Base-by-base conservation (phyloP, 2,888 invertebrate genomes). In the Calephelis perditalis region DNA sequence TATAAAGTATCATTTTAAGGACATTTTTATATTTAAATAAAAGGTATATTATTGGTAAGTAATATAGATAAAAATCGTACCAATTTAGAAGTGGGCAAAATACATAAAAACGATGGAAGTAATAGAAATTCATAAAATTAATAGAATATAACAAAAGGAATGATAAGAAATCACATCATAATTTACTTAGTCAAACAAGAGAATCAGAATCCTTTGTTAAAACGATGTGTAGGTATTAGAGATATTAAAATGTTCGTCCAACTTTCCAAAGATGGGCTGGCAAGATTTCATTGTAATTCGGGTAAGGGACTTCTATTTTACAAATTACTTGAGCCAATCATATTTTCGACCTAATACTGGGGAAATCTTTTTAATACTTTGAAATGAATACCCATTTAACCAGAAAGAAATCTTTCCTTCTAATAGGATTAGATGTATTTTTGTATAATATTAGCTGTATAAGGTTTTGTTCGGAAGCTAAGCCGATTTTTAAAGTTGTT, bases 131-230 rank as follows among this genome's bases (percentile, higher is more conserved):
- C 26, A 9, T 49, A 26, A 26, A 15, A 49, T 26, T 49, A 49
- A 26, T 26, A 26, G 15, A 49, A 26, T 15, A 49, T 49, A 26
- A 49, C 26, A 49, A 49, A 49, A 15, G 49, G 26, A 15, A 49
- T 49, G 26, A 49, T 26, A 49, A 8, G 26, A 49, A 49, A 49
- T 49, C 49, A 15, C 26, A 26, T 49, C 49, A 26, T 49, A 26
- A 82, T 83, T 82, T 80, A 82, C 78, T 75, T 81, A 79, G 81
- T 82, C 82, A 81, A 81, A 85, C 78, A 68, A 76, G 70, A 70
- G 69, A 78, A 80, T 75, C 35, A n/a, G 44, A 44, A 11, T 36
- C 26, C 45, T 45, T 46, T 57, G 45, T 57, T 57, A 46, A n/a
- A 46, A 46, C 26, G 44, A 57, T 57, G 35, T 46, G 57, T 45